These are phyloP conservation scores for Butorides virescens DNA, from an alignment of 2,113 vertebrate genomes.

Conservation along the genomic window DNA sequence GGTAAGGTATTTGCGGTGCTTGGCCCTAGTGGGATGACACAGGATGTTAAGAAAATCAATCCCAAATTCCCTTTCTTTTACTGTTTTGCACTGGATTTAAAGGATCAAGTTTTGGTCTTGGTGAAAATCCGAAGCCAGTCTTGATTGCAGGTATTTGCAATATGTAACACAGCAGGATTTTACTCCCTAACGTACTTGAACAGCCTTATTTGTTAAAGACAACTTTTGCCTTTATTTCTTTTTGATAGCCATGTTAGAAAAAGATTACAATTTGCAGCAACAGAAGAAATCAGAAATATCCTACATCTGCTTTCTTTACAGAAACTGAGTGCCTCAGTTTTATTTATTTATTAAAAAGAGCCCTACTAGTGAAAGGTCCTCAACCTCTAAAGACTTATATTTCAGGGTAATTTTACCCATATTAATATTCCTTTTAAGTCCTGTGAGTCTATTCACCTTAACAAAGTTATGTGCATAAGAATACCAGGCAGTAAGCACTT, in stretches of 20 bases:
- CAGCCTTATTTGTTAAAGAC: background rate
- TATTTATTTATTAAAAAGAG: background rate
- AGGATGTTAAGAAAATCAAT: background rate
- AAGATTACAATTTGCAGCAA: background rate
- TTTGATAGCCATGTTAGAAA: background rate
- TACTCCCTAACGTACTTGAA: background rate
- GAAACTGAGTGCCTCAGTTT: background rate
- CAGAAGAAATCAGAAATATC: background rate
- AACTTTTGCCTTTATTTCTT: background rate
- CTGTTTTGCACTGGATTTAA: background rate
- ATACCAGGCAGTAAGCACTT: conserved; percentile 10
- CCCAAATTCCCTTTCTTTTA: background rate
- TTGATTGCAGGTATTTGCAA: background rate
- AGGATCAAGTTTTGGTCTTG: background rate
- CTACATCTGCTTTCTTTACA: background rate
- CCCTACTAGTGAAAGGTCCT: background rate
- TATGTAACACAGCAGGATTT: background rate
- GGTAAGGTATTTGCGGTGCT: background rate
- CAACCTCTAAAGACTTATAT: background rate
- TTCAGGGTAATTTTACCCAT: background rate
- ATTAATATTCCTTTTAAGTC: conserved; percentile 37
- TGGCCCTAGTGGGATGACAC: background rate
- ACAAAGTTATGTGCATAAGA: background rate
- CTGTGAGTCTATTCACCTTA: background rate
- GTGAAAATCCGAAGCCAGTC: background rate